These are phyloP conservation scores for Oasisia sp. DNA, from an alignment of 2,888 invertebrate genomes.

Conservation along the genomic window DNA sequence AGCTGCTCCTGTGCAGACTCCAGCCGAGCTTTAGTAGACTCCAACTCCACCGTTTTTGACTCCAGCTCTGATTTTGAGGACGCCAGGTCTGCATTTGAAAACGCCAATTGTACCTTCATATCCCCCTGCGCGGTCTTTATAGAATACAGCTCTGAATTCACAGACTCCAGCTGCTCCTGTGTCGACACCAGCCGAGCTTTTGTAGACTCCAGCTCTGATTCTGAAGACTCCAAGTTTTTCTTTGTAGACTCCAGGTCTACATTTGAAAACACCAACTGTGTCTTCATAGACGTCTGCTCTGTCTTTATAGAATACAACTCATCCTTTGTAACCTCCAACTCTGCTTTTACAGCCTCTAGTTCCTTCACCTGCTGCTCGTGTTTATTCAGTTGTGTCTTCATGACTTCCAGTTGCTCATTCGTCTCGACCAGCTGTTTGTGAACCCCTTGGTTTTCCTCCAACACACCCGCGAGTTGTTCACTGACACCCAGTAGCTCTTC, in stretches of 20 bases:
- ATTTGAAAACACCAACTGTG: neutral
- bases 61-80: neutral
- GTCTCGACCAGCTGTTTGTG: neutral
- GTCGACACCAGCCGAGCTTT: neutral
- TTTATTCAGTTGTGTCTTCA: neutral
- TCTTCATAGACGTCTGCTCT: neutral
- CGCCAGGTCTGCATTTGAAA: neutral
- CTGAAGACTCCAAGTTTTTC: neutral
- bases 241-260: neutral
- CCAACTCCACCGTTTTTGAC: neutral
- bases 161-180: neutral
- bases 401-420: neutral
- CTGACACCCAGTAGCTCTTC: constrained; percentile 10
- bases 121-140: neutral
- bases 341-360: neutral
- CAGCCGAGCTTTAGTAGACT: neutral
- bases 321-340: neutral
- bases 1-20: neutral
- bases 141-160: neutral
- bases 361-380: neutral
- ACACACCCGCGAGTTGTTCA: neutral
- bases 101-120: neutral
- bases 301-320: neutral
- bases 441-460: neutral
- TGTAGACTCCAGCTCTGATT: neutral